Base-by-base conservation (phyloP, 1,140 invertebrate species). In the Trypoxylus dichotomus region DNA sequence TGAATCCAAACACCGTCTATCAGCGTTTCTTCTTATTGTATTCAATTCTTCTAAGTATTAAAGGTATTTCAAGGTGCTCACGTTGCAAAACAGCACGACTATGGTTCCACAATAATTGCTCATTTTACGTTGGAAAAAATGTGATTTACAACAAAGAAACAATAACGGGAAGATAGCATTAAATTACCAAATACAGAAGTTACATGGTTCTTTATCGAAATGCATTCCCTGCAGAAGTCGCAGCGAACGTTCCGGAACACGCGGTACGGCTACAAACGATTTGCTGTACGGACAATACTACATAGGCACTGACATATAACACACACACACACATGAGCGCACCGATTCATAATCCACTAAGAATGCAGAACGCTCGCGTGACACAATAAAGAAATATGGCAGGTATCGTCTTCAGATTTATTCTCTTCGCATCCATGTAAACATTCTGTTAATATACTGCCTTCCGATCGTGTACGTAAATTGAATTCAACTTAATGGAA, bases 401-500 rank as follows among this genome's bases (percentile, higher is more conserved):
- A 68, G 24, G 47, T 54, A 68, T 25, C 60, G 60, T 25, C 27
- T 24, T 68, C 60, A n/a, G 60, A 68, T 68, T 68, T 68, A 68
- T 68, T 68, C 60, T 68, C 19, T 68, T 24, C 27, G 10, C 60
- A 68, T 29, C 27, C 60, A 29, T 68, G 60, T 68, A 68, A 68
- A 68, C 27, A 68, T 68, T 68, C 27, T 24, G 60, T 68, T 68
- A 68, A 68, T 68, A 68, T 68, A 68, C 60, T 68, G 60, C 60
- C 60, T 29, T 68, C 60, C 60, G 60, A 68, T 68, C 60, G 60
- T 27, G 60, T 68, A 68, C 60, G 27, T 24, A 68, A 68, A 68
- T 68, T 68, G 24, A 68, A 68, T 68, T 68, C 60, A 68, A 68
- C 60, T 29, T 68, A 68, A 68, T 68, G 60, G 60, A 68, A 68